Evolutionary conservation across 2,113 vertebrate genomes (phyloP), one percentile per base, ranked within the genome.

Genomic region (Phoxinus phoxinus): DNA sequence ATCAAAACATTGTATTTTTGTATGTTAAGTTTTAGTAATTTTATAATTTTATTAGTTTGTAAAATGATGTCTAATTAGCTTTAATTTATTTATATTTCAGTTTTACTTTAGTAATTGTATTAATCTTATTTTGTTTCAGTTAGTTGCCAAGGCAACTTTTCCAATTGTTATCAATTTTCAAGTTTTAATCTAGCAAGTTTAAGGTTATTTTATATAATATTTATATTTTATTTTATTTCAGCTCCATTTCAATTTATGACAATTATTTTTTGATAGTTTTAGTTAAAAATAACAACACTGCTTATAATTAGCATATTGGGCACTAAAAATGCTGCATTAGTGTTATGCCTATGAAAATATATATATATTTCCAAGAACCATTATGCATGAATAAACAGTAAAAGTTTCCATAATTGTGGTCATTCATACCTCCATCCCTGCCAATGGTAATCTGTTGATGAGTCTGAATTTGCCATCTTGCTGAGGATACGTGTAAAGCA

Each of bases 401-500:
- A 7, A 73, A 15, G n/a, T 35, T 6, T 61, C 1, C 1, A 2
- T 37, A 1, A 12, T 46, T 17, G 17, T 12, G 58, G 17, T 72
- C n/a, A 32, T 8, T n/a, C 48, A 75, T 93, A 98, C 98, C 97
- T 97, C 97, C 94, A 99, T 94, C 73, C 93, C 94, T 76, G 95
- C 94, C 73, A 99, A 94, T 0, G 94, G 84, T 88, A 99, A 93
- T 0, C 95, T 95, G 86, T 96, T 97, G 92, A 97, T 99, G 89
- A 99, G 95, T 86, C 93, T 94, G 92, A 99, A 99, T 92, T 98
- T 99, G 63, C 98, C 97, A 17, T 98, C 96, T 91, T 98, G 98
- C 93, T 98, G 96, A 63, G 98, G 98, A 87, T 95, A 98, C 0
- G 98, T 99, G 91, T 99, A 99, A n/a, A 99, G 95, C 87, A 99